A percentile compares a stretch with the other conserved stretches of the same genome.
Evolutionary conservation across 2,113 vertebrate species (phyloP).

Genomic region (Hyaena hyaena): DNA sequence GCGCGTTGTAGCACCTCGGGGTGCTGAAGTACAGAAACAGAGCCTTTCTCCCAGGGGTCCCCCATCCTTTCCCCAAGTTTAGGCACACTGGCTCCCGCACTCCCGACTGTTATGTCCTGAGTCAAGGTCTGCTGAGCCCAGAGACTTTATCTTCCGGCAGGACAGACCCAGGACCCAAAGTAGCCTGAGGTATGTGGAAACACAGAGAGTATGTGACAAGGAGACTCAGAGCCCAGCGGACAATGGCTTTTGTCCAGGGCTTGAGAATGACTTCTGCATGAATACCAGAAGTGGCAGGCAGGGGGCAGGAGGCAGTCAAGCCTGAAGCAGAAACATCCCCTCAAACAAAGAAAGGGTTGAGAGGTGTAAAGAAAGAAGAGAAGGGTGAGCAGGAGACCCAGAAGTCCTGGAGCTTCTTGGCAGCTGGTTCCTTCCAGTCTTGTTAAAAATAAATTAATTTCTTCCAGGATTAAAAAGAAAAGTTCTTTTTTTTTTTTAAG

Average conservation of each 20-base stretch:
- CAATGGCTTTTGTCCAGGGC: constrained; percentile 45
- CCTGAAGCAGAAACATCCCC: neutral
- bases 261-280: neutral
- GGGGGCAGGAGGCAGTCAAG: neutral
- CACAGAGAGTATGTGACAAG: neutral
- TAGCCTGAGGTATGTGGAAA: neutral
- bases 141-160: neutral
- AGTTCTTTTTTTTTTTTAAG: neutral
- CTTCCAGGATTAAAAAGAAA: neutral
- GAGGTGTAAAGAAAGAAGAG: neutral
- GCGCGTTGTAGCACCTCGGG: neutral
- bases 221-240: neutral
- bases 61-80: neutral
- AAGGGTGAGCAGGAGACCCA: neutral
- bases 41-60: neutral
- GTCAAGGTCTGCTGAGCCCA: neutral
- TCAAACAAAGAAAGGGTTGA: constrained; percentile 11
- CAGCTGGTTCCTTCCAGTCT: neutral
- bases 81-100: neutral
- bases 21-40: neutral
- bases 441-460: neutral
- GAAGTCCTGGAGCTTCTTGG: neutral
- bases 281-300: neutral
- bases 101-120: neutral
- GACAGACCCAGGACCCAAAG: neutral